Evolutionary conservation across 2,888 invertebrate species (phyloP).

Genomic region (Beris chalybata): DNA sequence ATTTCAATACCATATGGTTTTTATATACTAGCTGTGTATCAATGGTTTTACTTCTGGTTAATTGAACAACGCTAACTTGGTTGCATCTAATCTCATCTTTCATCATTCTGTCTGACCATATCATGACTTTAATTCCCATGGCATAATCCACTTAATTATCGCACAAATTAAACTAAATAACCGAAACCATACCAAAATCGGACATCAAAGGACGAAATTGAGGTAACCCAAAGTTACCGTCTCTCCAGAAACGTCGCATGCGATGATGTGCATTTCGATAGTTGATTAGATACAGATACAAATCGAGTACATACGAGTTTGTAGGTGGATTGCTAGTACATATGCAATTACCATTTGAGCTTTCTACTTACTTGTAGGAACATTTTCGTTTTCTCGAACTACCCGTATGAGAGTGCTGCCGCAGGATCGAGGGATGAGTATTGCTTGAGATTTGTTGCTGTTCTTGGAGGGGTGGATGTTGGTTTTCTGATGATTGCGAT

Average conservation of each 20-base stretch:
- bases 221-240: not conserved
- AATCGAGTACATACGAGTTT: too few species aligned
- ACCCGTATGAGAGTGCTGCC: constrained; percentile 28
- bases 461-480: constrained; percentile 7
- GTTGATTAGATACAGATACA: not conserved
- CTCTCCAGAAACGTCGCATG: not conserved
- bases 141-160: too few species aligned
- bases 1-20: too few species aligned
- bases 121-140: too few species aligned
- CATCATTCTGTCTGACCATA: too few species aligned
- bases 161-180: too few species aligned
- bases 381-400: constrained; percentile 58
- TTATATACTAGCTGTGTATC: too few species aligned
- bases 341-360: not conserved
- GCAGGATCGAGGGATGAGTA: constrained; percentile 14
- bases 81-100: too few species aligned
- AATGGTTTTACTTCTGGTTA: too few species aligned
- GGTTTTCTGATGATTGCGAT: constrained; percentile 12
- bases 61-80: too few species aligned
- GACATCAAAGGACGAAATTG: not conserved
- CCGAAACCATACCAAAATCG: too few species aligned
- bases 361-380: constrained; percentile 58
- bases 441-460: constrained; percentile 6
- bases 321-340: too few species aligned
- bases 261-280: not conserved